These are phyloP conservation scores for Columbina picui DNA, from an alignment of 2,113 vertebrate species.

Conservation along the genomic window DNA sequence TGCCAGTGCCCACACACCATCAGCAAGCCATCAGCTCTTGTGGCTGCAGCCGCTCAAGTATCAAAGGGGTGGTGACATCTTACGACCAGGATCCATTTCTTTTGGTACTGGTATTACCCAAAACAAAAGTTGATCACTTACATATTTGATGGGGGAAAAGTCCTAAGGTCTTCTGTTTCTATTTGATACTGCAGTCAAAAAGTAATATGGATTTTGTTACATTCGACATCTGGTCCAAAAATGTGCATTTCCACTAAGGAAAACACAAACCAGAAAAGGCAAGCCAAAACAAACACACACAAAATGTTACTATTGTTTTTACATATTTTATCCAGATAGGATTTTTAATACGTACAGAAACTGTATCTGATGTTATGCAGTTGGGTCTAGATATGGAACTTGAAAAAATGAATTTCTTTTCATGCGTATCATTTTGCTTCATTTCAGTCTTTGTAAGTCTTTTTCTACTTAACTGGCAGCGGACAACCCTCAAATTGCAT, in stretches of 20 bases:
- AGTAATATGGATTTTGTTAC: conserved; percentile 53
- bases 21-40: background rate
- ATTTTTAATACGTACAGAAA: conserved; percentile 26
- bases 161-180: background rate
- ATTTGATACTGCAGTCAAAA: conserved; percentile 31
- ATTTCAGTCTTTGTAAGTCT: background rate
- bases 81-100: background rate
- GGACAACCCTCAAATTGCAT: background rate
- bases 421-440: background rate
- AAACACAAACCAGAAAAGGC: conserved; percentile 24
- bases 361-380: background rate
- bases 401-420: background rate
- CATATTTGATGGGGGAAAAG: background rate
- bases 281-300: conserved; percentile 44
- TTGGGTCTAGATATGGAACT: background rate
- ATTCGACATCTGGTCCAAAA: conserved; percentile 49
- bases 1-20: background rate
- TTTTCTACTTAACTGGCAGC: background rate
- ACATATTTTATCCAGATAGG: background rate
- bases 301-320: conserved; percentile 33
- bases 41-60: background rate
- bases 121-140: background rate
- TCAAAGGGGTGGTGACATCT: background rate
- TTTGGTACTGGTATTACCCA: background rate
- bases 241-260: conserved; percentile 39